A percentile compares a stretch with the other conserved stretches of the same genome.
phyloP scores from a whole-genome alignment of 2,888 invertebrate genomes.

The Gibbula magus region DNA sequence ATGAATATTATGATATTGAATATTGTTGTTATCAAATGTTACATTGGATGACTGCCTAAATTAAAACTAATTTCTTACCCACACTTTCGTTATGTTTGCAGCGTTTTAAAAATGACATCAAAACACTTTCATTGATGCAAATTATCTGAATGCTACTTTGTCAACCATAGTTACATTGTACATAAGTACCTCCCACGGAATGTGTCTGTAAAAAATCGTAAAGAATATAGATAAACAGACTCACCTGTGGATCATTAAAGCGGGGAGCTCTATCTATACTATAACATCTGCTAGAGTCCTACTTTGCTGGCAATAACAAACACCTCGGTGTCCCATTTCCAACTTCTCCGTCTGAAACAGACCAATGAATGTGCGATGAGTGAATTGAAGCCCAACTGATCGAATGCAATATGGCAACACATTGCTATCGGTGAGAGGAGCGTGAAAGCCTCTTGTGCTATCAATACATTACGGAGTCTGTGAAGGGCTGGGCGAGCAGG shows the following conservation, averaged over 20 bases:
- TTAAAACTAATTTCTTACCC: no score
- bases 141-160: no score
- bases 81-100: no score
- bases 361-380: background rate
- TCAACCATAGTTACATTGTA: no score
- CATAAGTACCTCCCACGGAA: no score
- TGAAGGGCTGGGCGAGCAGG: background rate
- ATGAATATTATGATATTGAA: no score
- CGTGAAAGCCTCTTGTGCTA: background rate
- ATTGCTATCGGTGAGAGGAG: background rate
- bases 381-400: slow-evolving; percentile 1
- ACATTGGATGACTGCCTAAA: no score
- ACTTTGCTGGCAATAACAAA: background rate
- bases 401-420: slow-evolving; percentile 8
- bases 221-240: background rate
- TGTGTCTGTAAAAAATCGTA: background rate
- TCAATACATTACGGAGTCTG: background rate
- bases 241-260: background rate
- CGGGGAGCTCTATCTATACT: background rate
- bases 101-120: no score
- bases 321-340: background rate
- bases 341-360: background rate
- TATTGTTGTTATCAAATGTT: no score
- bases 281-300: no score
- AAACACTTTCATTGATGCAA: no score